Conservation (phyloP, 2,797 vertebrate genomes). For the Poecilia gillii region DNA sequence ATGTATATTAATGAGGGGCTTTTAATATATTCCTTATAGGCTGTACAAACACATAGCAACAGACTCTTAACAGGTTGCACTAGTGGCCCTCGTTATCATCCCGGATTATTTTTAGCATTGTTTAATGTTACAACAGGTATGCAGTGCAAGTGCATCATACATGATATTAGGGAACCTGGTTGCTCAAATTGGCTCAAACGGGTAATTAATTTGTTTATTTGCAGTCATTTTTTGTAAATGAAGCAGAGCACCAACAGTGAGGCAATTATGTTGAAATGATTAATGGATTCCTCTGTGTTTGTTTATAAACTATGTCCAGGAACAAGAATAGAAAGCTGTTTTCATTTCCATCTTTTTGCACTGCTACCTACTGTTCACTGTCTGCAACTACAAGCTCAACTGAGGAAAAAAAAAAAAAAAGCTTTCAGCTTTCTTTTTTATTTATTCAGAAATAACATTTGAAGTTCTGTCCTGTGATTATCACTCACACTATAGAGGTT, state of each 20-base stretch:
- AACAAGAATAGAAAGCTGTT: conserved; percentile 38
- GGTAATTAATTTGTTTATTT: conserved; percentile 38
- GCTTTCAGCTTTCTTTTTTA: conserved; percentile 27
- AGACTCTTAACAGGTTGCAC: conserved; percentile 70
- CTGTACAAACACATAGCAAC: conserved; percentile 64
- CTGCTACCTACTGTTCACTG: conserved; percentile 74
- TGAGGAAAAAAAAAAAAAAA: background rate
- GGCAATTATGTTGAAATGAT: conserved; percentile 47
- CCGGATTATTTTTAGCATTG: conserved; percentile 36
- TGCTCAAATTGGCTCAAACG: conserved; percentile 17
- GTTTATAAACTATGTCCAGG: conserved; percentile 43
- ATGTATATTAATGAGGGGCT: conserved; percentile 78
- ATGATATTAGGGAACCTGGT: conserved; percentile 4
- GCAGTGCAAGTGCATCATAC: background rate
- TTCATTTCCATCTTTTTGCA: conserved; percentile 56
- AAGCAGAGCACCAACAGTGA: conserved; percentile 33
- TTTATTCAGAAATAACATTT: conserved; percentile 66
- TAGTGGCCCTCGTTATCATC: conserved; percentile 44
- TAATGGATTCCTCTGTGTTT: conserved; percentile 45
- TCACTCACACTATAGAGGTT: conserved; percentile 50
- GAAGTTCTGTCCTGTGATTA: conserved; percentile 57
- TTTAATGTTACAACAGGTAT: conserved; percentile 24
- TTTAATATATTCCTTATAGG: conserved; percentile 75
- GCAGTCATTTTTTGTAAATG: conserved; percentile 42
- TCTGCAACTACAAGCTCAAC: conserved; percentile 68